Conservation (phyloP, 2,113 vertebrate genomes). For the Entomyzon cyanotis region DNA sequence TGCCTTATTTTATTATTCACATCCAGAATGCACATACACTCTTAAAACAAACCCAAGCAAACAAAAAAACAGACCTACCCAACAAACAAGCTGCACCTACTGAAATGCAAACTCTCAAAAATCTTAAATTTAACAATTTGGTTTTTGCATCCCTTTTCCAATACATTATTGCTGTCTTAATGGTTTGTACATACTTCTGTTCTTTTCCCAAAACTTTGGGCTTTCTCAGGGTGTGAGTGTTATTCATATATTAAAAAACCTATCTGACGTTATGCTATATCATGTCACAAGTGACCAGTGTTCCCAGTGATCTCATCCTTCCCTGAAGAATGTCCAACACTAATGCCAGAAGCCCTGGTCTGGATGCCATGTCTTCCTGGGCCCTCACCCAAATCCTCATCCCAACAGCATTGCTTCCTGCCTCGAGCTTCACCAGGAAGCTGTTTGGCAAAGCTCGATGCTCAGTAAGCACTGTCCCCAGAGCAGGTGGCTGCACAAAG, state of each 20-base stretch:
- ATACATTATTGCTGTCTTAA: not conserved
- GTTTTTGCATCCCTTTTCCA: not conserved
- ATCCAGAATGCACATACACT: not conserved
- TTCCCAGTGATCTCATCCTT: not conserved
- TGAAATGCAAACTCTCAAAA: not conserved
- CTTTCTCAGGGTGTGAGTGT: not conserved
- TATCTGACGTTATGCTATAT: not conserved
- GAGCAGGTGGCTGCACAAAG: not conserved
- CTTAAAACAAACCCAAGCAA: not conserved
- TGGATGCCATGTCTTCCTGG: not conserved
- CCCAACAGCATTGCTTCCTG: not conserved
- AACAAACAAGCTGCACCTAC: not conserved
- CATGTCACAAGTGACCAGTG: fast-evolving
- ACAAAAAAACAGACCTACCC: too few relatives aligned
- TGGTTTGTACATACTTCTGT: not conserved
- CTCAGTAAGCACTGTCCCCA: not conserved
- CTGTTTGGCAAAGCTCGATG: fast-evolving
- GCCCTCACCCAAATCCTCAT: not conserved
- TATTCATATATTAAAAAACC: not conserved
- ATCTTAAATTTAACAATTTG: not conserved
- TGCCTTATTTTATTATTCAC: not conserved
- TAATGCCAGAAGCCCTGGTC: not conserved
- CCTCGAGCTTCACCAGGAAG: not conserved
- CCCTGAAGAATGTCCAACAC: not conserved
- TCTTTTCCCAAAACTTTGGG: not conserved